Base-by-base conservation (phyloP, 1,140 invertebrate genomes). In the Sycophaga agraensis region DNA sequence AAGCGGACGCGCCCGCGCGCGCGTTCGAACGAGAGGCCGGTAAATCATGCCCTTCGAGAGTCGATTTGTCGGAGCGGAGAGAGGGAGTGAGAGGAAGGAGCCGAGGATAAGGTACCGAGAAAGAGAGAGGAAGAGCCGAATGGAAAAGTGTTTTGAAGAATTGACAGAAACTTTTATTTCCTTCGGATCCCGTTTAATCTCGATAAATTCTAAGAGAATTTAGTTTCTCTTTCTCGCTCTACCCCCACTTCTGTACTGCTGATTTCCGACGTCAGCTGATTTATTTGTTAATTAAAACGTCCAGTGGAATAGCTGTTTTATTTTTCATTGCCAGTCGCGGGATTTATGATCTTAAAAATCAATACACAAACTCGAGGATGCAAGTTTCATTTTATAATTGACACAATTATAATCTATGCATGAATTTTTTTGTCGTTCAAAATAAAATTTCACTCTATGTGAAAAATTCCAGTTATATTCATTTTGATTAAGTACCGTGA, bases 21-120 rank as follows among this genome's bases (percentile, higher is more conserved):
- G 28, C 11, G 11, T 31, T 6, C 11, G 51, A 56, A 46, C 54
- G 58, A 63, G 50, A 64, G 24, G 45, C 46, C 51, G 49, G 50
- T 61, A 61, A 61, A 61, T 61, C 59, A 48, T 48, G 22, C 19
- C 34, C 45, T 61, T 55, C 34, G 42, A 56, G 40, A 39, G 37
- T 63, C 34, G 37, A 56, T 56, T 56, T 63, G 45, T 49, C 53
- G 37, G 9, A 28, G 16, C 2, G 8, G 4, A 8, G 14, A 4
- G 16, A 55, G 14, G 26, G n/a, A 34, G 37, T 16, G 19, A 54
- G 16, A 16, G 21, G 24, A 19, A 19, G 16, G 22, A 40, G 35
- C n/a, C 24, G 19, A 14, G 34, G 22, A 26, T 12, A 37, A 12
- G 34, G n/a, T 8, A 42, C 22, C 19, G 19, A 12, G 7, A 46